A percentile compares a stretch with the other conserved stretches of the same genome.
phyloP scores from a whole-genome alignment of 2,888 invertebrate genomes.

The Papilio gigon region DNA sequence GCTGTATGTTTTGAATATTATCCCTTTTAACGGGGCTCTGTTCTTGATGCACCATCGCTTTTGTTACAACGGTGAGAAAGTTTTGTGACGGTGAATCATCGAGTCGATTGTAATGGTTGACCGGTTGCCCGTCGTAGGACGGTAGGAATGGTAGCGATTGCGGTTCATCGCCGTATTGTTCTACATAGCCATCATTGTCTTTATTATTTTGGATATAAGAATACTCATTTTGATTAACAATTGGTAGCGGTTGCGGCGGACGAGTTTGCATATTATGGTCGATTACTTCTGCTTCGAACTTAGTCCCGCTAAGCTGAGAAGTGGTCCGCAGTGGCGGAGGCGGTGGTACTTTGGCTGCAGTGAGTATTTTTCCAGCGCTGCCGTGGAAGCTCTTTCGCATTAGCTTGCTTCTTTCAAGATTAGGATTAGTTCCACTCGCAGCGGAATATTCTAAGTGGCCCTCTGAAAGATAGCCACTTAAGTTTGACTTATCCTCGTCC shows the following conservation, averaged over 20 bases:
- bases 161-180: slow-evolving; percentile 82
- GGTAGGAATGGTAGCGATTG: slow-evolving; percentile 85
- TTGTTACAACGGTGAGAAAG: slow-evolving; percentile 89
- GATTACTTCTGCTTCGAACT: slow-evolving; percentile 82
- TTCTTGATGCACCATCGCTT: slow-evolving; percentile 93
- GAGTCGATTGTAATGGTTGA: slow-evolving; percentile 65
- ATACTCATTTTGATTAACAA: slow-evolving; percentile 52
- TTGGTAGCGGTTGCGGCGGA: slow-evolving; percentile 71
- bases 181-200: slow-evolving; percentile 77
- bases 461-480: slow-evolving; percentile 93
- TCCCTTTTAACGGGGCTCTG: slow-evolving; percentile 86
- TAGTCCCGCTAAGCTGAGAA: slow-evolving; percentile 89
- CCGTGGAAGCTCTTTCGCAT: slow-evolving; percentile 95
- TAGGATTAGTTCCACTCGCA: slow-evolving; percentile 87
- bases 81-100: slow-evolving; percentile 75
- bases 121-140: slow-evolving; percentile 76
- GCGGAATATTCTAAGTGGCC: slow-evolving; percentile 91
- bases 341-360: slow-evolving; percentile 92
- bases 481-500: slow-evolving; percentile 81
- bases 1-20: slow-evolving; percentile 56
- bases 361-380: slow-evolving; percentile 90
- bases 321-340: slow-evolving; percentile 93
- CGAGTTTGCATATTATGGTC: slow-evolving; percentile 72
- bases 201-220: slow-evolving; percentile 64
- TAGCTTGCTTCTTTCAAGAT: slow-evolving; percentile 91